These are phyloP conservation scores for Siniperca knerii DNA, from an alignment of 2,113 vertebrate species.

Conservation along the genomic window DNA sequence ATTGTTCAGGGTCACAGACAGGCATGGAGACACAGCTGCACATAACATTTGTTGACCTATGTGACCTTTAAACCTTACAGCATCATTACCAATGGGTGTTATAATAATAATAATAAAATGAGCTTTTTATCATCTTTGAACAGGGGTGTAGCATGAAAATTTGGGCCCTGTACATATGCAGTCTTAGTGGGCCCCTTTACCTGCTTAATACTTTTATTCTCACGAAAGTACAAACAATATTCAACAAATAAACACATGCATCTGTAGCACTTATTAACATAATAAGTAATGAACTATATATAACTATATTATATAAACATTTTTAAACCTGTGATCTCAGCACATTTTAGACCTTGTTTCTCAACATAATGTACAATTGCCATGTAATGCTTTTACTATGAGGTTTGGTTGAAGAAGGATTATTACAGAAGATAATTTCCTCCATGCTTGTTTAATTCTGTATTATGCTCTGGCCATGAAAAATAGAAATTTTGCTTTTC, in stretches of 20 bases:
- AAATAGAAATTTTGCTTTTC: too few species aligned
- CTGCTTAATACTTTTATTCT: not conserved
- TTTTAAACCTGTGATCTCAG: not conserved
- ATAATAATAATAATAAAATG: not conserved
- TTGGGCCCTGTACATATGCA: too few species aligned
- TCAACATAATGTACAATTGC: not conserved
- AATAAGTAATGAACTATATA: too few species aligned
- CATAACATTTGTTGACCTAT: slow-evolving; percentile 28
- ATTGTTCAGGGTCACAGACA: slow-evolving; percentile 14
- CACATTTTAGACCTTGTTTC: not conserved
- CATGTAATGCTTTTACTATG: not conserved
- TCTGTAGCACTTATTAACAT: not conserved
- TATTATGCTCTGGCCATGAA: not conserved
- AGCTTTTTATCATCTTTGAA: not conserved
- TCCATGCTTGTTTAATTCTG: not conserved
- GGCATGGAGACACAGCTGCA: slow-evolving; percentile 10
- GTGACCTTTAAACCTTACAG: slow-evolving; percentile 10
- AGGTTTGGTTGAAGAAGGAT: not conserved
- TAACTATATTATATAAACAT: too few species aligned
- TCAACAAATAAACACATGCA: not conserved
- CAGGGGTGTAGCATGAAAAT: not conserved
- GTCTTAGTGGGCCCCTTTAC: not conserved
- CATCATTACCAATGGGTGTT: slow-evolving; percentile 17
- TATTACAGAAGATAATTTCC: not conserved
- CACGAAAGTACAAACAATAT: not conserved